Percentiles rank a stretch among this genome's conserved stretches.
phyloP scores from a whole-genome alignment of 2,888 invertebrate genomes.

The Acanthosepion esculentum region DNA sequence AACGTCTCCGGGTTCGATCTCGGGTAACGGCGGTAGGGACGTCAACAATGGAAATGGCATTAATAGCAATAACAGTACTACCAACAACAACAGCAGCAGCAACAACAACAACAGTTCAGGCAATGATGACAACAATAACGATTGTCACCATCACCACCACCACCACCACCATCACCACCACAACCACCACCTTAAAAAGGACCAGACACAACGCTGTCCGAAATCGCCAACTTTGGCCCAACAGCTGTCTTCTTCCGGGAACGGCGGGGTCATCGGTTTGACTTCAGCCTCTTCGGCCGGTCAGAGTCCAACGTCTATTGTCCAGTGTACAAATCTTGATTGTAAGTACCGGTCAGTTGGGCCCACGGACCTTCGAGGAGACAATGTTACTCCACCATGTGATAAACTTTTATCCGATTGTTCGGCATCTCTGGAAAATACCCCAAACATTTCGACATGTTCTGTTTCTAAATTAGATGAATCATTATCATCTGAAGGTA shows the following conservation, averaged over 20 bases:
- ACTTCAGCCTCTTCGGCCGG: neutral
- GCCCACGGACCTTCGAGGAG: neutral
- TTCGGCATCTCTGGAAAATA: neutral
- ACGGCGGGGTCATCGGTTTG: neutral
- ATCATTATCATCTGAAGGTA: conserved; percentile 4
- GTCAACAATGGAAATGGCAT: neutral
- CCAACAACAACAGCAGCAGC: neutral
- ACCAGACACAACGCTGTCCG: conserved; percentile 13
- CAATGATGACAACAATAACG: neutral
- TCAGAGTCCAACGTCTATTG: neutral
- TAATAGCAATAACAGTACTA: conserved; percentile 37
- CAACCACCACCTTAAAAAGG: neutral
- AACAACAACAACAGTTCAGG: neutral
- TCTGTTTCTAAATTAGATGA: neutral
- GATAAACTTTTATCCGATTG: neutral
- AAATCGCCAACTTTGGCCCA: neutral
- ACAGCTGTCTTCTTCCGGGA: neutral
- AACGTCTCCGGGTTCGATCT: neutral
- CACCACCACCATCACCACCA: conserved; percentile 13
- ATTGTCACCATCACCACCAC: neutral
- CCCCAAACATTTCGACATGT: conserved; percentile 1
- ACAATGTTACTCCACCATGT: neutral
- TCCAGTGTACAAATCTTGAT: conserved; percentile 34
- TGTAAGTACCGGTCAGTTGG: conserved; percentile 34
- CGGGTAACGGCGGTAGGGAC: neutral